phyloP scores from a whole-genome alignment of 2,113 vertebrate species.

The Nicator chloris region DNA sequence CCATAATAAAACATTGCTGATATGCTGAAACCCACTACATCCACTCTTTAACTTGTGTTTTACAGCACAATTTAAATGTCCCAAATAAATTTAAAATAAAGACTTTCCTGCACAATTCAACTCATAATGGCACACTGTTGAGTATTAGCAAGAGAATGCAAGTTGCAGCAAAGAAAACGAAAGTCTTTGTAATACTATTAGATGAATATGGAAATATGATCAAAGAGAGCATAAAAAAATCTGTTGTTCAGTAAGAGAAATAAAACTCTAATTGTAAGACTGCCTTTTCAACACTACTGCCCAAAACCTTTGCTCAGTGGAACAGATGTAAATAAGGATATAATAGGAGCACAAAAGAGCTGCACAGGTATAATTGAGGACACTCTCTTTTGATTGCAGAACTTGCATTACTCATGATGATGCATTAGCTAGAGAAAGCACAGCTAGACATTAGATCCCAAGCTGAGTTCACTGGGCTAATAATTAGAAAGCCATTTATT shows the following conservation, averaged over 20 bases:
- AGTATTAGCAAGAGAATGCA: not conserved
- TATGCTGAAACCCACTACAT: not conserved
- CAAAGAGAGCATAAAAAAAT: not conserved
- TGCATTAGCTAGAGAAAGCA: not conserved
- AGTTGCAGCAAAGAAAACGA: not conserved
- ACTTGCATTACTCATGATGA: not conserved
- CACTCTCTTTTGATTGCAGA: not conserved
- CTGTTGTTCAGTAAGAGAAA: not conserved
- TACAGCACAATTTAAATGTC: not conserved
- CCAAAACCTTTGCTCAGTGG: not conserved
- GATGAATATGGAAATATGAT: not conserved
- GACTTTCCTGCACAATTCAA: not conserved
- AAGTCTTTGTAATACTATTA: not conserved
- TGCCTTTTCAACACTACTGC: not conserved
- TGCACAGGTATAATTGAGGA: not conserved
- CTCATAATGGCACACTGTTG: not conserved
- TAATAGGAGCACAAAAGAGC: not conserved
- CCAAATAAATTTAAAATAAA: not conserved
- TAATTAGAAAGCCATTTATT: slow-evolving; percentile 21
- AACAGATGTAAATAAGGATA: not conserved
- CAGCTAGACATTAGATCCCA: slow-evolving; percentile 25
- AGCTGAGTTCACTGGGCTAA: slow-evolving; percentile 22
- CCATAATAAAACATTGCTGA: not conserved
- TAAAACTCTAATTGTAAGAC: not conserved
- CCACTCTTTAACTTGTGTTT: not conserved